A percentile compares a stretch with the other conserved stretches of the same genome.
Evolutionary conservation across 2,113 vertebrate genomes (phyloP).

Genomic region (Gallinago jamesoni): DNA sequence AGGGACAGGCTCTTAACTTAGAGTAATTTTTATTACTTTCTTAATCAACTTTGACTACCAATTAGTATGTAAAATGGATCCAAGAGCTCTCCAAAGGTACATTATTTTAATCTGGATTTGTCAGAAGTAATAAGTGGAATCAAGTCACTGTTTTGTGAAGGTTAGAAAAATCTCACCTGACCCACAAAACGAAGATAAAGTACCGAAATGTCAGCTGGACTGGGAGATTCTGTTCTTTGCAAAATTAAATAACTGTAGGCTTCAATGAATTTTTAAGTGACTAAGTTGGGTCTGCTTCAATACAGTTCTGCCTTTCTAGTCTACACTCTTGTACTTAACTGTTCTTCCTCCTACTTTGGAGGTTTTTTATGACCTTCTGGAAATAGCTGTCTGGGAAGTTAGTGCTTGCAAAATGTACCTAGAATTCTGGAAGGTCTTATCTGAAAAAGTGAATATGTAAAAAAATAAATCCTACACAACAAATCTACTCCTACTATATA

Average conservation of each 20-base stretch:
- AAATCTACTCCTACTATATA: neutral
- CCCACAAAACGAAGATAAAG: neutral
- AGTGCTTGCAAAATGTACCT: neutral
- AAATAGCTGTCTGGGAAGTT: neutral
- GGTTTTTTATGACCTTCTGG: neutral
- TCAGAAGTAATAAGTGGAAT: neutral
- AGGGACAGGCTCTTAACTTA: neutral
- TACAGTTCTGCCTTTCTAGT: neutral
- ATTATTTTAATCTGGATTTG: neutral
- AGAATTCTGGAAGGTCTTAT: neutral
- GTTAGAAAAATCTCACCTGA: slow-evolving; percentile 36
- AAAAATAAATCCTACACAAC: neutral
- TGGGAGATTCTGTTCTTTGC: slow-evolving; percentile 2
- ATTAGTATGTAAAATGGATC: neutral
- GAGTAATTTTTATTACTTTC: neutral
- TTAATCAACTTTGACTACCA: neutral
- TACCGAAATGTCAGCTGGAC: neutral
- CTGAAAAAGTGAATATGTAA: neutral
- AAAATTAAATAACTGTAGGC: slow-evolving; percentile 14
- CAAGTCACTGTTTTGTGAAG: neutral
- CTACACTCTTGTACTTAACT: neutral
- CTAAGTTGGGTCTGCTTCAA: neutral
- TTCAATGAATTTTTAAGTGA: slow-evolving; percentile 38
- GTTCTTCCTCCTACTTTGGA: neutral
- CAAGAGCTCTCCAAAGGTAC: neutral